Percentiles rank a stretch among this genome's conserved stretches.
Evolutionary conservation across 2,797 vertebrate species (phyloP).

Genomic region (Urocyon cinereoargenteus): DNA sequence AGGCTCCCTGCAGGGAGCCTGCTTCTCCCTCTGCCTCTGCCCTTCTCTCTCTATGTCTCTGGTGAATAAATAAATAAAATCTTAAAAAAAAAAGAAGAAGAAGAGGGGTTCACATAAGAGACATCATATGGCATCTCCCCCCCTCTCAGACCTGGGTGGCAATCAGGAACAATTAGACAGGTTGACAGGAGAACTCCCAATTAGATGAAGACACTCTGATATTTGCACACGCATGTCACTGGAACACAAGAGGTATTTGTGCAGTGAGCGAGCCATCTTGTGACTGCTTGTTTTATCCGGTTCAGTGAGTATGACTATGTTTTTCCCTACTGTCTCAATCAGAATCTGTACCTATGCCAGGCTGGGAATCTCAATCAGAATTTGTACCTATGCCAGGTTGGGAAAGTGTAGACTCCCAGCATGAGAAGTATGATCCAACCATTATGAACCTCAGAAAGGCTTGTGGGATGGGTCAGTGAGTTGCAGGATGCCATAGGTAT

Average conservation of each 20-base stretch:
- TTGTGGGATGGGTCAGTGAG: not conserved
- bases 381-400: not conserved
- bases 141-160: not conserved
- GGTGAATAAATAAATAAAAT: too few species aligned
- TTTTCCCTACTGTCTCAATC: constrained; percentile 32
- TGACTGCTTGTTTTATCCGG: not conserved
- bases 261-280: not conserved
- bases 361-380: not conserved
- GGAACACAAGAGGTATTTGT: not conserved
- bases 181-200: too few species aligned
- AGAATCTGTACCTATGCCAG: not conserved
- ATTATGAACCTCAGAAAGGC: not conserved
- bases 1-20: too few species aligned
- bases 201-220: too few species aligned
- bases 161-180: not conserved
- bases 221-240: not conserved
- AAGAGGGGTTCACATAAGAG: not conserved
- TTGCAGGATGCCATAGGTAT: accelerated
- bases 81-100: not conserved
- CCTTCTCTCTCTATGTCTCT: too few species aligned
- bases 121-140: not conserved
- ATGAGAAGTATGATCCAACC: not conserved
- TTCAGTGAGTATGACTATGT: not conserved
- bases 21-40: too few species aligned
- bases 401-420: not conserved